Evolutionary conservation across 2,797 vertebrate species (phyloP), one percentile per base, ranked within the genome.

Genomic region (Thaleichthys pacificus): DNA sequence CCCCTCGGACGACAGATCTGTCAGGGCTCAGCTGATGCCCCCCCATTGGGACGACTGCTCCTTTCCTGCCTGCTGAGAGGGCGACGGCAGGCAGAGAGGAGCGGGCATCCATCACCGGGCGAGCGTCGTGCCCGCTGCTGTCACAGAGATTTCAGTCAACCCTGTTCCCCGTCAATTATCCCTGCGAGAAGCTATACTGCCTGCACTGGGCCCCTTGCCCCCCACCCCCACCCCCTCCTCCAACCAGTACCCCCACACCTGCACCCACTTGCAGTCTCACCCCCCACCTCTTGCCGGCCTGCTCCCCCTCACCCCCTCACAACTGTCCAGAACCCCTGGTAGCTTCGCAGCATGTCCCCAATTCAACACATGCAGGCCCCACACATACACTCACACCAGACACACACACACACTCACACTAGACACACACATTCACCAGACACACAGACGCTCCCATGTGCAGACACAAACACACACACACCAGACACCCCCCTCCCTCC

Each of bases 121-220:
- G 60, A 57, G 71, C 56, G 5, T 62, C 73, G 49, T 70, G 81
- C 77, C 87, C 76, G 78, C 83, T 35, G 75, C 84, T 86, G 82
- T 87, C 84, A 84, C 78, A 19, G 71, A 82, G 75, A 84, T 89
- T 83, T 86, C 87, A 85, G 76, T 81, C 74, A 69, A 82, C 85
- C 84, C 84, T 87, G 87, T 90, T 86, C 51, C 38, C 30, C 80
- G 86, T 87, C 85, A 88, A 86, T 89, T 88, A 90, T 86, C 75
- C 75, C 79, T 79, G 69, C 68, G 38, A 77, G 80, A 85, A 76
- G 85, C 80, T 73, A 14, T 4, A 47, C 66, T 51, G 56, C 17
- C 17, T 57, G 19, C 5, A 54, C 49, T 5, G 14, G 7, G 7
- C 56, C 11, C 63, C 14, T 17, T 3, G 6, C 28, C 26, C 65